Base-by-base conservation (phyloP, 2,797 vertebrate genomes). In the Ctenosaura bakeri region DNA sequence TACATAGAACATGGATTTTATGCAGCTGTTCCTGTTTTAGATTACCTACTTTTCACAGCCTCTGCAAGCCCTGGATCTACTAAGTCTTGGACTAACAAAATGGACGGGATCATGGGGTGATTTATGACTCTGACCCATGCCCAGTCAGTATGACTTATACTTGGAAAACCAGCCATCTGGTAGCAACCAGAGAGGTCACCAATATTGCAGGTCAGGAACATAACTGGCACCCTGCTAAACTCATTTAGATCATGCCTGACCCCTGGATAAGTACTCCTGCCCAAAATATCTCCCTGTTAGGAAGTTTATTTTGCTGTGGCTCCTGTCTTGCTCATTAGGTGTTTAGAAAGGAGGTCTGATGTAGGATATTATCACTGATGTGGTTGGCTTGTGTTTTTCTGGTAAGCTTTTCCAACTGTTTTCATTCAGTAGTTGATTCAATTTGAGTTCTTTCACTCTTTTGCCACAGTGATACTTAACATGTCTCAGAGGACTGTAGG, bases 291-390 rank as follows among this genome's bases (percentile, higher is more conserved):
- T 96, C 92, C 93, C 96, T 88, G 95, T 95, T 93, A 96, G 96
- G 97, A 97, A 97, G 95, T 96, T 97, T 97, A 96, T 96, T 93
- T 95, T 95, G 90, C 89, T 97, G 97, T 95, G 96, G 96, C 95
- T 96, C 94, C 94, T 93, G 93, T 94, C 94, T 95, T 95, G 95
- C 92, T 95, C 92, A 95, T 93, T 87, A 97, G 96, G 96, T 96
- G 94, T 97, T 96, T 97, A 94, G 93, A 94, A 97, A 93, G 93
- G 93, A 97, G 94, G 95, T 95, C 96, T 97, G 86, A 95, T 96
- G 95, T 92, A 96, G 93, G 93, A 93, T 95, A 97, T 92, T 95
- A 96, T 96, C 94, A 97, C 95, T 96, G 95, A 96, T 96, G 96
- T 96, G 95, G 94, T 96, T 95, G 95, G 92, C 94, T 95, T 95